A percentile compares a stretch with the other conserved stretches of the same genome.
phyloP scores from a whole-genome alignment of 1,140 invertebrate genomes.

The Phymorhynchus buccinoides region DNA sequence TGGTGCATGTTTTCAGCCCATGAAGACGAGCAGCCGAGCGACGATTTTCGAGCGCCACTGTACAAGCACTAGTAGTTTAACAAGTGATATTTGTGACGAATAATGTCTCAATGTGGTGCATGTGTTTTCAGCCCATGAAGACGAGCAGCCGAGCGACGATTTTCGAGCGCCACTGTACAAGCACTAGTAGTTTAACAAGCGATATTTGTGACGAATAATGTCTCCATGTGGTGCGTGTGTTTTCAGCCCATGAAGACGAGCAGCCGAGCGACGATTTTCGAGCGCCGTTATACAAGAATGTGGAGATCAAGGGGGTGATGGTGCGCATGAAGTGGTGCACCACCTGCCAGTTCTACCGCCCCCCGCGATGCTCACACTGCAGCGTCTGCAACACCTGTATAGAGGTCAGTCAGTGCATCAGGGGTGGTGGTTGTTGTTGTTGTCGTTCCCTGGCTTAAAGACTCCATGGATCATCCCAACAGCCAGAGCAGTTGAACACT shows the following conservation, averaged over 20 bases:
- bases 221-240: too few relatives aligned
- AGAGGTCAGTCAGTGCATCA: slow-evolving; percentile 83
- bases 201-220: too few relatives aligned
- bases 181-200: too few relatives aligned
- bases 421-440: too few relatives aligned
- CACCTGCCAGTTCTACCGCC: slow-evolving; percentile 99
- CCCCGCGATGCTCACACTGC: slow-evolving; percentile 98
- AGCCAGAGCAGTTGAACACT: too few relatives aligned
- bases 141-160: slow-evolving; percentile 97
- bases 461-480: too few relatives aligned
- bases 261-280: slow-evolving; percentile 97
- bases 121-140: slow-evolving; percentile 86
- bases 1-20: slow-evolving; percentile 81
- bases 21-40: slow-evolving; percentile 95
- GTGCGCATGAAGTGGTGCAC: slow-evolving; percentile 99
- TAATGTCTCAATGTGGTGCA: too few relatives aligned
- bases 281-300: slow-evolving; percentile 96
- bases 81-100: too few relatives aligned
- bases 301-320: slow-evolving; percentile 98
- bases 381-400: slow-evolving; percentile 99
- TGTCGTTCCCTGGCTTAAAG: too few relatives aligned
- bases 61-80: too few relatives aligned
- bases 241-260: slow-evolving; percentile 92
- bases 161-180: slow-evolving; percentile 97
- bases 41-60: slow-evolving; percentile 96